Percentiles rank a stretch among this genome's conserved stretches.
Conservation (phyloP, 2,888 invertebrate species). For the Reticulitermes lucifugus region DNA sequence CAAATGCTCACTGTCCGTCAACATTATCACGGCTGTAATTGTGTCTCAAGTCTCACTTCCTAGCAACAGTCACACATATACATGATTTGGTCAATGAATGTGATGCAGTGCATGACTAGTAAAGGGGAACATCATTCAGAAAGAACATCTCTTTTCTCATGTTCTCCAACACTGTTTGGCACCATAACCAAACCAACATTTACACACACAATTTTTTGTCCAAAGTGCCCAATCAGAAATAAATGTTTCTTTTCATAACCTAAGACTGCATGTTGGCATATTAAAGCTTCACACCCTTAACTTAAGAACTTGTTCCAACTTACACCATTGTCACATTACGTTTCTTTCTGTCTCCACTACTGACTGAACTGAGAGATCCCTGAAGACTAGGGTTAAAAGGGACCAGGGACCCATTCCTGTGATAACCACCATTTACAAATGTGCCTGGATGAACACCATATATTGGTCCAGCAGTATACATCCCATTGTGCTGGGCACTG, state of each 20-base stretch:
- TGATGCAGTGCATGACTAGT: slow-evolving; percentile 27
- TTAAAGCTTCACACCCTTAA: slow-evolving; percentile 1
- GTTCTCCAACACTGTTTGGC: not conserved
- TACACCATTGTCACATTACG: slow-evolving; percentile 73
- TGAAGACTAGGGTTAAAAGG: slow-evolving; percentile 67
- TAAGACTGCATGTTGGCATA: not conserved
- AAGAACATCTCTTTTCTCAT: not conserved
- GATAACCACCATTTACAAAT: slow-evolving; percentile 54
- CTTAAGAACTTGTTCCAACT: not conserved
- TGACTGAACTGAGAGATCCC: slow-evolving; percentile 70
- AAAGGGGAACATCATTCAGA: not conserved
- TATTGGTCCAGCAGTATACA: slow-evolving; percentile 51
- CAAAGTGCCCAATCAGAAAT: not conserved
- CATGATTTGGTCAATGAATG: not conserved
- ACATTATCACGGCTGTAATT: not conserved
- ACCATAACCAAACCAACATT: not conserved
- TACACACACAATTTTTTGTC: not conserved
- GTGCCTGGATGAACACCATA: slow-evolving; percentile 52
- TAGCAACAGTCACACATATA: not conserved
- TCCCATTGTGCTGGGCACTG: slow-evolving; percentile 56
- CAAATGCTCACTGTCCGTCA: not conserved
- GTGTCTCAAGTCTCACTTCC: not conserved
- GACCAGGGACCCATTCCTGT: slow-evolving; percentile 60
- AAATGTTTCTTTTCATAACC: not conserved
- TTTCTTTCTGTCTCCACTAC: slow-evolving; percentile 67